phyloP scores from a whole-genome alignment of 37 sponge, comb jelly and placozoan genomes.

The Oscarella lobularis region DNA sequence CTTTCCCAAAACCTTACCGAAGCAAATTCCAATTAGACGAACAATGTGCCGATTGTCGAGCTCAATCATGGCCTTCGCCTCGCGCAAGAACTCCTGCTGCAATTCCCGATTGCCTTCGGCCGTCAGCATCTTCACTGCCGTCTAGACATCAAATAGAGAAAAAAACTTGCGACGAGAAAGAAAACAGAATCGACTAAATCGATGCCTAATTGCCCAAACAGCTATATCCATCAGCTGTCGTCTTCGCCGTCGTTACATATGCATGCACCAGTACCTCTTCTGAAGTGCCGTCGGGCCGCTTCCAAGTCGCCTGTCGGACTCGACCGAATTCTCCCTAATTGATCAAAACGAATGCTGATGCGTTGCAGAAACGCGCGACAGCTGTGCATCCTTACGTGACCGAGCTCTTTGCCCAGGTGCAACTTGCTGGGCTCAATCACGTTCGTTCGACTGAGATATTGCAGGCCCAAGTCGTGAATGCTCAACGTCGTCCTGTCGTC shows the following conservation, averaged over 20 bases:
- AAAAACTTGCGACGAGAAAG: background rate
- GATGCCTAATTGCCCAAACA: no score
- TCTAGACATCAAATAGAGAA: background rate
- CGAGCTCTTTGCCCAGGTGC: background rate
- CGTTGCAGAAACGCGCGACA: no score
- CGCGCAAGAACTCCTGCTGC: conserved; percentile 7
- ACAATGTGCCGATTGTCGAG: conserved; percentile 8
- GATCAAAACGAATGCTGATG: no score
- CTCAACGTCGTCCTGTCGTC: no score
- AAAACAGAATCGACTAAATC: no score
- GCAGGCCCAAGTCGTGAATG: no score
- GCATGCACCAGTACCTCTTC: background rate
- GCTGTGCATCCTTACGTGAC: background rate
- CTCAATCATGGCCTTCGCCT: conserved; percentile 5
- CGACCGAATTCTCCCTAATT: conserved; percentile 1
- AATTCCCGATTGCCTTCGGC: background rate
- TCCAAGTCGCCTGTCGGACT: background rate
- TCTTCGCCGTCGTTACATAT: no score
- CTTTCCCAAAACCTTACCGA: background rate
- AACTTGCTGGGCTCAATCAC: background rate
- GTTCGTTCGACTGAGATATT: background rate
- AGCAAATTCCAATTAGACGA: conserved; percentile 2
- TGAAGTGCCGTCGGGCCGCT: background rate
- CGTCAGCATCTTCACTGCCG: background rate
- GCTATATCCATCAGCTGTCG: no score